Evolutionary conservation across 2,797 vertebrate genomes (phyloP).

Genomic region (Fratercula arctica): DNA sequence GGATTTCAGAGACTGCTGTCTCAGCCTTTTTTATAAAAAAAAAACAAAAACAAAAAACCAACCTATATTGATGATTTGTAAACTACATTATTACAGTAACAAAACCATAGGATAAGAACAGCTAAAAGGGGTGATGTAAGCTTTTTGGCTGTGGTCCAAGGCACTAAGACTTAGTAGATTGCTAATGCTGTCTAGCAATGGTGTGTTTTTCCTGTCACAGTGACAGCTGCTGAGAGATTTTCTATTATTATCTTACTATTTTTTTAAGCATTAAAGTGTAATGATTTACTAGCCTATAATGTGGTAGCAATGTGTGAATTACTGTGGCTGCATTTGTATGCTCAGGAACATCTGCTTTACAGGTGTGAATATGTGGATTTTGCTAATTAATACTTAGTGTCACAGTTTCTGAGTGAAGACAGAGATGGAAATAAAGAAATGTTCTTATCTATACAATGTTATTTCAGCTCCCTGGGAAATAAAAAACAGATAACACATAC

Average conservation of each 20-base stretch:
- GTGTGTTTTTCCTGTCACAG: conserved; percentile 30
- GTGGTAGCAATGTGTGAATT: conserved; percentile 9
- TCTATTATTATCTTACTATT: conserved; percentile 54
- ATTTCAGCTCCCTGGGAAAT: neutral
- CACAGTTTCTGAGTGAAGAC: neutral
- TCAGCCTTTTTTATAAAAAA: neutral
- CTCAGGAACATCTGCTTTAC: conserved; percentile 58
- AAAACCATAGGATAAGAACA: neutral
- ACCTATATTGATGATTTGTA: neutral
- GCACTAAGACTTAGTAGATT: neutral
- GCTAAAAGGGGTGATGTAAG: neutral
- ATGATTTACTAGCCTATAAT: conserved; percentile 35
- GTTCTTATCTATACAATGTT: neutral
- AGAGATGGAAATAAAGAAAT: neutral
- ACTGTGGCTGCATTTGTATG: neutral
- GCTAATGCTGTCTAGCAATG: neutral
- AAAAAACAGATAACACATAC: neutral
- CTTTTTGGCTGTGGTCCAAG: conserved; percentile 33
- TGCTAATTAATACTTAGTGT: conserved; percentile 5
- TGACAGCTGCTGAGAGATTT: conserved; percentile 66
- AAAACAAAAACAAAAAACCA: neutral
- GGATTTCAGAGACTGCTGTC: neutral
- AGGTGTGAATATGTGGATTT: conserved; percentile 37
- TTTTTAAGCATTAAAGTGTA: conserved; percentile 35
- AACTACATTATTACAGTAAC: neutral